A percentile compares a stretch with the other conserved stretches of the same genome.
Evolutionary conservation across 2,888 invertebrate genomes (phyloP).

Genomic region (Formica aserva): DNA sequence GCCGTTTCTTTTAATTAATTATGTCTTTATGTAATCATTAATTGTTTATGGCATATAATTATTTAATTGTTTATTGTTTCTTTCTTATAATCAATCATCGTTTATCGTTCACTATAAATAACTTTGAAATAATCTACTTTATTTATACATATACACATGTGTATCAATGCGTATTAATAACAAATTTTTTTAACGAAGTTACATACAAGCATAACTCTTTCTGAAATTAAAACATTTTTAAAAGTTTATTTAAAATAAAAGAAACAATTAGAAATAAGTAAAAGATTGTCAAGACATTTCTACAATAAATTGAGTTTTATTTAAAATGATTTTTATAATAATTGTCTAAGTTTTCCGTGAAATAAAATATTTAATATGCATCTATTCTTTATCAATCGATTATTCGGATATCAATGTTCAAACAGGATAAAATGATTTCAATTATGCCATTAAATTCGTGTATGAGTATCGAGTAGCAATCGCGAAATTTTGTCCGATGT

Average conservation of each 20-base stretch:
- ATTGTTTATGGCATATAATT: not conserved
- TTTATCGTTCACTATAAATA: not conserved
- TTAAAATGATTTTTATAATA: not conserved
- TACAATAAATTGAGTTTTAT: not conserved
- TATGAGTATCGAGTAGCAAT: conserved; percentile 34
- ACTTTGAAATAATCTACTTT: not conserved
- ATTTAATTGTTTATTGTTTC: not conserved
- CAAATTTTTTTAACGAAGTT: not conserved
- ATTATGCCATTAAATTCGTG: conserved; percentile 35
- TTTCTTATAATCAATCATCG: not conserved
- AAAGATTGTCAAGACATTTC: not conserved
- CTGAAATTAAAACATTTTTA: not conserved
- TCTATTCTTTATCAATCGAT: not conserved
- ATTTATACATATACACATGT: conserved; percentile 1
- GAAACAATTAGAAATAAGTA: not conserved
- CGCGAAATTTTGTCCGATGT: conserved; percentile 33
- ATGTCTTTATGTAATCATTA: not conserved
- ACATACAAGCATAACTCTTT: not conserved
- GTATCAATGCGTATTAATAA: not conserved
- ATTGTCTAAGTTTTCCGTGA: not conserved
- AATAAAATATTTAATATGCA: not conserved
- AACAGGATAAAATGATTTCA: conserved; percentile 4
- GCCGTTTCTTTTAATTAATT: not conserved
- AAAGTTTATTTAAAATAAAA: not conserved
- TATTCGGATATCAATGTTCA: conserved; percentile 33